These are phyloP conservation scores for Popillia japonica DNA, from an alignment of 1,140 invertebrate genomes.

Conservation along the genomic window DNA sequence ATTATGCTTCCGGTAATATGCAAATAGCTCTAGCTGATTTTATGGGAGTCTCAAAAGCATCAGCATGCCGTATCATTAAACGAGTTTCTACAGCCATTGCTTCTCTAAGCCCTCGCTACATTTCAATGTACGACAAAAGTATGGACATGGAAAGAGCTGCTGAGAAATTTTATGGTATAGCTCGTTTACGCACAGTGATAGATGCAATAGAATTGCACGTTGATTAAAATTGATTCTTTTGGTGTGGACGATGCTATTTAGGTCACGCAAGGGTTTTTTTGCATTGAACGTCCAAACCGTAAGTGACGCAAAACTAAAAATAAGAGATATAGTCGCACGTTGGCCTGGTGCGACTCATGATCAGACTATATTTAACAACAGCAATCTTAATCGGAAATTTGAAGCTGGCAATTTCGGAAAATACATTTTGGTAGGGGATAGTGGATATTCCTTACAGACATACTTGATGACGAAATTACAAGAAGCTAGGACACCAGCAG, in stretches of 20 bases:
- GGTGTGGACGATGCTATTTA: constrained; percentile 57
- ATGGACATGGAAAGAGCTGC: constrained; percentile 47
- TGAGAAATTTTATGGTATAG: constrained; percentile 54
- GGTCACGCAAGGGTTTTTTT: constrained; percentile 61
- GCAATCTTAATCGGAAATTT: neutral
- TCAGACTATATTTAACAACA: too few species aligned
- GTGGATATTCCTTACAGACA: constrained; percentile 33
- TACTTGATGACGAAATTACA: constrained; percentile 37
- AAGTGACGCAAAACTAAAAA: constrained; percentile 55
- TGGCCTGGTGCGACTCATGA: too few species aligned
- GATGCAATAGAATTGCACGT: constrained; percentile 60
- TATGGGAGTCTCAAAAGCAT: constrained; percentile 47
- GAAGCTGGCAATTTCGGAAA: neutral
- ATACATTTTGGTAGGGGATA: constrained; percentile 38
- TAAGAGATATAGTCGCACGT: constrained; percentile 58
- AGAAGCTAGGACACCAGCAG: neutral
- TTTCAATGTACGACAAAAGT: constrained; percentile 44
- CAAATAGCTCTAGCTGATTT: constrained; percentile 50
- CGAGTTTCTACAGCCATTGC: constrained; percentile 50
- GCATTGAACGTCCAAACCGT: too few species aligned
- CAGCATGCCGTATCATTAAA: constrained; percentile 49
- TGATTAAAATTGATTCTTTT: constrained; percentile 57
- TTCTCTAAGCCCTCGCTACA: constrained; percentile 33
- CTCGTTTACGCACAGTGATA: constrained; percentile 57
- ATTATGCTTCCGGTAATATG: constrained; percentile 53